Conservation (phyloP, 2,888 invertebrate species). For the Atherix ibis region DNA sequence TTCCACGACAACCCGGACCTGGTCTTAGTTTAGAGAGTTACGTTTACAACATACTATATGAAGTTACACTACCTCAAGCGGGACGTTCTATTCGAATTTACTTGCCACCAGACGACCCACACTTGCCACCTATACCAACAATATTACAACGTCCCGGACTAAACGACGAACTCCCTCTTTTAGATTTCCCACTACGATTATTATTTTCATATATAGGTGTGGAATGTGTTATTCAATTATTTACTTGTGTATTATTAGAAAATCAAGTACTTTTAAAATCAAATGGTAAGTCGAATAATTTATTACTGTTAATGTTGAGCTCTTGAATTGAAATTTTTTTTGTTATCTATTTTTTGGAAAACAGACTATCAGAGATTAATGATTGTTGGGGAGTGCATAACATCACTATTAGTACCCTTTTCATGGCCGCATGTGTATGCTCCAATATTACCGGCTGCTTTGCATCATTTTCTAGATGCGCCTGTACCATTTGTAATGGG, state of each 20-base stretch:
- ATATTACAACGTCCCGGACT: conserved; percentile 61
- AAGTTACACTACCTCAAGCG: conserved; percentile 77
- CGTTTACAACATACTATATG: conserved; percentile 88
- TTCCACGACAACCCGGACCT: conserved; percentile 59
- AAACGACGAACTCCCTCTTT: conserved; percentile 75
- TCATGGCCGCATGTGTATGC: conserved; percentile 99
- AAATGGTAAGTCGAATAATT: conserved; percentile 42
- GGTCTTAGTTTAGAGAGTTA: conserved; percentile 79
- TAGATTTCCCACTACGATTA: conserved; percentile 81
- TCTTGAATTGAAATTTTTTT: conserved; percentile 3
- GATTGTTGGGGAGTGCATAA: conserved; percentile 90
- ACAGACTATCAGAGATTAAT: conserved; percentile 92
- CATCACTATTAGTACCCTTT: conserved; percentile 82
- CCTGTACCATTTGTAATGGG: conserved; percentile 99
- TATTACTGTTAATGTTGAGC: conserved; percentile 1
- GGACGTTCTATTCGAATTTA: conserved; percentile 73
- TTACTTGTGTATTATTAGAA: conserved; percentile 89
- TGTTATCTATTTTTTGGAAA: conserved; percentile 3
- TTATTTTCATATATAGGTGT: conserved; percentile 81
- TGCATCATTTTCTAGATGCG: conserved; percentile 94
- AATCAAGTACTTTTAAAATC: conserved; percentile 92
- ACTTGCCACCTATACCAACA: conserved; percentile 46
- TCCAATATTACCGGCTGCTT: conserved; percentile 87
- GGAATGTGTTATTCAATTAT: conserved; percentile 81
- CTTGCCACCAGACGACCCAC: conserved; percentile 53